A percentile compares a stretch with the other conserved stretches of the same genome.
phyloP scores from a whole-genome alignment of 2,797 vertebrate genomes.

The Myotis vivesi region DNA sequence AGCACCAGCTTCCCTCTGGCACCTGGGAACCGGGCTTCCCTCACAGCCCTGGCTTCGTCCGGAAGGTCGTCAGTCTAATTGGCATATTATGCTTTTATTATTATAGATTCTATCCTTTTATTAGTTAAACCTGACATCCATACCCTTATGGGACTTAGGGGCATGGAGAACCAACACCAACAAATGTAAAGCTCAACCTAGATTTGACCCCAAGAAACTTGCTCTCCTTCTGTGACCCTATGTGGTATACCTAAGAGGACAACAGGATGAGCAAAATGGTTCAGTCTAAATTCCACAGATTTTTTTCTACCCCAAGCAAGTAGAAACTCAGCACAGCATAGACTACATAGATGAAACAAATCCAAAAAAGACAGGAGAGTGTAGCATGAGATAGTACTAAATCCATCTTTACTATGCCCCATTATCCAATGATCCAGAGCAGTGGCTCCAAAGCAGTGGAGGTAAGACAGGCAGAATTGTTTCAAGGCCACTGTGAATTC shows the following conservation, averaged over 20 bases:
- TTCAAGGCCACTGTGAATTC: neutral
- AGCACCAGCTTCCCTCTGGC: too few species aligned
- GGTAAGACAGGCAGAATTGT: neutral
- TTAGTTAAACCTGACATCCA: neutral
- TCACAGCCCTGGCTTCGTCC: too few species aligned
- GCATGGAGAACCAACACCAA: neutral
- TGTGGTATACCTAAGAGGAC: neutral
- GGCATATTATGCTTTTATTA: too few species aligned
- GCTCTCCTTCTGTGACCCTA: neutral
- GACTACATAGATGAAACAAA: neutral
- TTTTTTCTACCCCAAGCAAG: neutral
- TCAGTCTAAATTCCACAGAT: neutral
- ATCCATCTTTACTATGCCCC: neutral
- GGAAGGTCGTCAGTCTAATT: too few species aligned
- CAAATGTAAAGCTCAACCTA: neutral
- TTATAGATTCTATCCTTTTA: neutral
- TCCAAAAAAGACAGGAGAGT: neutral
- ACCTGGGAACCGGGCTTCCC: too few species aligned
- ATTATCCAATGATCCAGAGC: neutral
- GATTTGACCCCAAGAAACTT: neutral
- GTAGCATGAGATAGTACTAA: neutral
- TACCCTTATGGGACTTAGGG: rapidly evolving
- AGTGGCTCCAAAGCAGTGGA: neutral
- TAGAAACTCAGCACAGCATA: neutral
- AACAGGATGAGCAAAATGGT: neutral